Conservation (phyloP, 1,140 invertebrate species). For the Gyrodactylus salaris region DNA sequence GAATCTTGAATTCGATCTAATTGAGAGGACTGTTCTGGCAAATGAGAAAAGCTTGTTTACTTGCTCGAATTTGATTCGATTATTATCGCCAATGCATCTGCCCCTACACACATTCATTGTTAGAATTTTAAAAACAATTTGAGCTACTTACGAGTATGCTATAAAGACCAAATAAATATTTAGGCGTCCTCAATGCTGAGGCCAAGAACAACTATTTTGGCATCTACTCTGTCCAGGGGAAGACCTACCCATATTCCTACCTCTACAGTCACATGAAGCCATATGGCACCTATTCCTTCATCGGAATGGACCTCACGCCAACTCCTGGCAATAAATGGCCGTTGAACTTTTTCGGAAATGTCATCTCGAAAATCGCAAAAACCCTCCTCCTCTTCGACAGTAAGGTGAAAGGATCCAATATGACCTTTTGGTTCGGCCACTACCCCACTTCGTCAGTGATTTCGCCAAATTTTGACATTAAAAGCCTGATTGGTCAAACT, state of each 20-base stretch:
- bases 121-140: no score
- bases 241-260: conserved; percentile 35
- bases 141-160: no score
- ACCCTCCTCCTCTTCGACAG: not conserved
- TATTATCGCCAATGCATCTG: no score
- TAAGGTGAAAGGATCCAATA: conserved; percentile 22
- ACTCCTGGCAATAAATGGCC: conserved; percentile 47
- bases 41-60: no score
- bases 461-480: conserved; percentile 25
- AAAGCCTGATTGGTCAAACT: conserved; percentile 15
- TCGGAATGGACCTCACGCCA: conserved; percentile 47
- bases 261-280: conserved; percentile 27
- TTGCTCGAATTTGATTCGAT: no score
- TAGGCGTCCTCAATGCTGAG: not conserved
- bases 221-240: conserved; percentile 44
- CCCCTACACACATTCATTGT: no score
- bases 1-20: no score
- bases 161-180: no score
- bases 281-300: conserved; percentile 31
- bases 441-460: conserved; percentile 60
- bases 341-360: conserved; percentile 56
- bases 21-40: no score
- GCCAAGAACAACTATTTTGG: conserved; percentile 13
- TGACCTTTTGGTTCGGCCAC: conserved; percentile 52
- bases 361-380: conserved; percentile 22